These are phyloP conservation scores for Arrhamphus sclerolepis DNA, from an alignment of 2,797 vertebrate species.

Conservation along the genomic window DNA sequence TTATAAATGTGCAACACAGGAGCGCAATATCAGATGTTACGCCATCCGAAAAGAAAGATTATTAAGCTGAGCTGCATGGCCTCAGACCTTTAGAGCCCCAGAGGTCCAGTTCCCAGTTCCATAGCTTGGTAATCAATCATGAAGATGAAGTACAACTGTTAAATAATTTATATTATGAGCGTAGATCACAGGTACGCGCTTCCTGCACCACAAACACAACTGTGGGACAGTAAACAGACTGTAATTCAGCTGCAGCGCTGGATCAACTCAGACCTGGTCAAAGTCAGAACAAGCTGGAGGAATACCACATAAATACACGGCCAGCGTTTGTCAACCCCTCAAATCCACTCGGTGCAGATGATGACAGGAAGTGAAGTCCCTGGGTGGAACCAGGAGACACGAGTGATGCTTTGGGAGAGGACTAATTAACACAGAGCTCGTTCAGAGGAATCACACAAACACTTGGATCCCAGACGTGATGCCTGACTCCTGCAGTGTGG, in stretches of 20 bases:
- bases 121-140: neutral
- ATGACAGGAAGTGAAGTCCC: slow-evolving; percentile 57
- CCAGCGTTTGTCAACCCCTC: neutral
- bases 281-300: slow-evolving; percentile 3
- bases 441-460: slow-evolving; percentile 9
- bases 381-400: slow-evolving; percentile 35
- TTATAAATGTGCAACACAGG: too few species aligned
- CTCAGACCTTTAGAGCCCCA: too few species aligned
- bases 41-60: too few species aligned
- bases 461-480: neutral
- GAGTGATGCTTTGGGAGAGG: slow-evolving; percentile 24
- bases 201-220: slow-evolving; percentile 17
- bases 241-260: slow-evolving; percentile 10
- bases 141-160: neutral
- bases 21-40: too few species aligned
- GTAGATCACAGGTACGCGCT: neutral
- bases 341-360: slow-evolving; percentile 17
- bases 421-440: slow-evolving; percentile 43
- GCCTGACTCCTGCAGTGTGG: neutral
- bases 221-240: slow-evolving; percentile 25
- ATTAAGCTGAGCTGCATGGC: too few species aligned
- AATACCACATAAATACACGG: slow-evolving; percentile 13
- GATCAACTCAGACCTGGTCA: slow-evolving; percentile 3
- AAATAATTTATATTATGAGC: neutral
- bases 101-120: too few species aligned